Evolutionary conservation across 2,888 invertebrate species (phyloP).

Genomic region (Strigamia transsilvanica): DNA sequence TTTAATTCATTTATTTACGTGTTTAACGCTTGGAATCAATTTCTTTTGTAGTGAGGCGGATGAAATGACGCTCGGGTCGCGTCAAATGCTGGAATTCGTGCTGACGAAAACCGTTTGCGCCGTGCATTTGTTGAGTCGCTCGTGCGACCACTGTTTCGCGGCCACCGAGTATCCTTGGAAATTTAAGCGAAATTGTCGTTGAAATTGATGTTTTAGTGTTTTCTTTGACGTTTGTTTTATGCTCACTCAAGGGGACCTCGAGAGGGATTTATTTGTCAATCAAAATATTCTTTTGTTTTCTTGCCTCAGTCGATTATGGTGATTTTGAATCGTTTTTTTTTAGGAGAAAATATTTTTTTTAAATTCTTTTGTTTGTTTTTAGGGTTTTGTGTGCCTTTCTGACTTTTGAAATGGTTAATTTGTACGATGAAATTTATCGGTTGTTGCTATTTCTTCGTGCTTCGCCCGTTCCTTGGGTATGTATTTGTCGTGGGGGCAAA

Average conservation of each 20-base stretch:
- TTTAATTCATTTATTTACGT: not conserved
- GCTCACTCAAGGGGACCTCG: not conserved
- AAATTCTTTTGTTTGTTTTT: not conserved
- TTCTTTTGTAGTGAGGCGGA: not conserved
- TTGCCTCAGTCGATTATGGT: slow-evolving; percentile 6
- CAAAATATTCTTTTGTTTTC: slow-evolving; percentile 1
- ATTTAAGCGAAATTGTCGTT: not conserved
- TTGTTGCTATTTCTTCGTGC: not conserved
- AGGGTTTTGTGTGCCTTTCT: not conserved
- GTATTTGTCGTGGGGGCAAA: not conserved
- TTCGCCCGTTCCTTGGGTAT: not conserved
- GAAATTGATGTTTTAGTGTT: not conserved
- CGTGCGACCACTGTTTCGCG: slow-evolving; percentile 31
- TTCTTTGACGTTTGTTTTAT: not conserved
- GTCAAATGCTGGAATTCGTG: not conserved
- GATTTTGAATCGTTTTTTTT: not conserved
- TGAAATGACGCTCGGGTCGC: not conserved
- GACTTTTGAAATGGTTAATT: not conserved
- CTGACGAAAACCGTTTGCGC: not conserved
- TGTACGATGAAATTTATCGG: not conserved
- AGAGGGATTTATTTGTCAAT: not conserved
- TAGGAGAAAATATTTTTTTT: not conserved
- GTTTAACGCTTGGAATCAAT: not conserved
- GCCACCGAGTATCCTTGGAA: not conserved
- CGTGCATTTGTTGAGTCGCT: not conserved